A percentile compares a stretch with the other conserved stretches of the same genome.
These are phyloP conservation scores for Athalia circularis DNA, from an alignment of 2,888 invertebrate genomes.

Conservation along the genomic window DNA sequence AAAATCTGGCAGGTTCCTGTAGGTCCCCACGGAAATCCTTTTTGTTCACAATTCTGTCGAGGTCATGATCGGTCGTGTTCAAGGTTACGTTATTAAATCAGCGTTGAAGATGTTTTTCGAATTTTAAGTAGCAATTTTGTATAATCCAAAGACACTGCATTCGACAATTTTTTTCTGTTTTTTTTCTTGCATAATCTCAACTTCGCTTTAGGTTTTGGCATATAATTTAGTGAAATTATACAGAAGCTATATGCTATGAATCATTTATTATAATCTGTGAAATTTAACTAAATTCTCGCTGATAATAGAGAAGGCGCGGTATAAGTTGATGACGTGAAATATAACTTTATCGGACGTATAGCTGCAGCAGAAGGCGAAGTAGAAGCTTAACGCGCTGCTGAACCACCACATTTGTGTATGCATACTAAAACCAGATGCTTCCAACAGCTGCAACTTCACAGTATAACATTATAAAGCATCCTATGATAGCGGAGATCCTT, in stretches of 20 bases:
- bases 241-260: not conserved
- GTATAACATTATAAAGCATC: no score
- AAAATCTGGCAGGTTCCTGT: no score
- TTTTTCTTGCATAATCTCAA: not conserved
- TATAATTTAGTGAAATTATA: not conserved
- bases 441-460: no score
- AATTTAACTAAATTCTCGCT: not conserved
- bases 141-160: not conserved
- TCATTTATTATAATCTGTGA: not conserved
- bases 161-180: not conserved
- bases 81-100: slow-evolving; percentile 25
- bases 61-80: not conserved
- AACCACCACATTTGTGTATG: not conserved
- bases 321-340: slow-evolving; percentile 12
- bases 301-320: not conserved
- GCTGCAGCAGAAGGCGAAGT: not conserved
- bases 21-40: not conserved
- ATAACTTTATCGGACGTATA: slow-evolving; percentile 36
- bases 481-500: no score
- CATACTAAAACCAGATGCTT: not conserved
- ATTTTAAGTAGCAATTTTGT: not conserved
- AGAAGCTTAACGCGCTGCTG: not conserved
- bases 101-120: not conserved
- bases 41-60: not conserved
- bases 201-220: not conserved